Evolutionary conservation across 2,113 vertebrate species (phyloP).

Genomic region (Grammomys dolichurus): DNA sequence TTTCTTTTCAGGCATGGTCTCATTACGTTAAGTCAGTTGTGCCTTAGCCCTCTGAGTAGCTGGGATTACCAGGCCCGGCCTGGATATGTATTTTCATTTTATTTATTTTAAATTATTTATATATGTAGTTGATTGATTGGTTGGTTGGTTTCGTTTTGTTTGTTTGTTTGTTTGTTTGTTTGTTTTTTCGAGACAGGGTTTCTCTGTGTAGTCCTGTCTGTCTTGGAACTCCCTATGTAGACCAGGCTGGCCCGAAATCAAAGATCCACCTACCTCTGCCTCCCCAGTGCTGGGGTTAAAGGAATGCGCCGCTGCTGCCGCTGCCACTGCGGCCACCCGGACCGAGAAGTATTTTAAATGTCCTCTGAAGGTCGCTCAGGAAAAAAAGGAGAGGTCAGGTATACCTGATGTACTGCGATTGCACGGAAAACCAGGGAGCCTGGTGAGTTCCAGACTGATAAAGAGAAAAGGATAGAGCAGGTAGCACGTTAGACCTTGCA

Average conservation of each 20-base stretch:
- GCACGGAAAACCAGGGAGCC: neutral
- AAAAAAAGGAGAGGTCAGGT: neutral
- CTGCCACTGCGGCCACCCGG: neutral
- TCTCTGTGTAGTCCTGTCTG: neutral
- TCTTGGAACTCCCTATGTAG: neutral
- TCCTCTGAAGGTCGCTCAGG: neutral
- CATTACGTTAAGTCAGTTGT: neutral
- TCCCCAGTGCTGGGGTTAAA: neutral
- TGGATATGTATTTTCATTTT: neutral
- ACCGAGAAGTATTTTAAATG: neutral
- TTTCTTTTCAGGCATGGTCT: neutral
- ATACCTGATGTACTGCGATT: fast-evolving
- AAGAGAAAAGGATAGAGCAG: neutral
- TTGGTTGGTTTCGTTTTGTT: too few relatives aligned
- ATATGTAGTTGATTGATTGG: too few relatives aligned
- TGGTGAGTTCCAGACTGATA: neutral
- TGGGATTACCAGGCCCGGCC: neutral
- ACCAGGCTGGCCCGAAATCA: neutral
- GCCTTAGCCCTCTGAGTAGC: neutral
- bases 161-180: neutral
- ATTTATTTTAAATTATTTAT: neutral
- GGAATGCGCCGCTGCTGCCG: neutral
- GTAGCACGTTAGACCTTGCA: neutral
- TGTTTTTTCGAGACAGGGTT: neutral
- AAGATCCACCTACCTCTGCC: neutral